Evolutionary conservation across 2,113 vertebrate species (phyloP).

Genomic region (Mixornis gularis): DNA sequence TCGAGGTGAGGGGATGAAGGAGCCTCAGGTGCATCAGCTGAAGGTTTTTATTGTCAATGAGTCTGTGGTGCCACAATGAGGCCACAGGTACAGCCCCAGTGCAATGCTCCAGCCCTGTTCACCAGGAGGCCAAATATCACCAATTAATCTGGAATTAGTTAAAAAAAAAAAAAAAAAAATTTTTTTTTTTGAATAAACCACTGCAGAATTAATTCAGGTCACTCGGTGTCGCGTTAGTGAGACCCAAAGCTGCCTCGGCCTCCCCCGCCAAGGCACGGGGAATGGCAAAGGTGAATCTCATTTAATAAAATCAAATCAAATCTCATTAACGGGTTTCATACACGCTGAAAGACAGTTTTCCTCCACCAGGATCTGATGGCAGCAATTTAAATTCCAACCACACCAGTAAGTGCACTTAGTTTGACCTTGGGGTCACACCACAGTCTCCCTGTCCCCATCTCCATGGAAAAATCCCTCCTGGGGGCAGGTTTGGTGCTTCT

Average conservation of each 20-base stretch:
- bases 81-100: background rate
- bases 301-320: background rate
- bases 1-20: background rate
- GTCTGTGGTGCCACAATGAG: background rate
- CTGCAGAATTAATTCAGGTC: slow-evolving; percentile 5
- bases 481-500: background rate
- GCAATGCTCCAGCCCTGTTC: background rate
- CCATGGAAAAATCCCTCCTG: background rate
- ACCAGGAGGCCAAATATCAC: background rate
- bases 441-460: background rate
- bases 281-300: background rate
- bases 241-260: background rate
- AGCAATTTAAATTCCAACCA: background rate
- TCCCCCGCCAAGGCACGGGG: background rate
- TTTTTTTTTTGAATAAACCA: background rate
- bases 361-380: background rate
- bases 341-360: background rate
- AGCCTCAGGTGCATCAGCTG: background rate
- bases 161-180: background rate
- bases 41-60: slow-evolving; percentile 26
- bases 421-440: background rate
- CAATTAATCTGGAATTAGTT: background rate
- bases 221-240: background rate
- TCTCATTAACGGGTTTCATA: background rate
- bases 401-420: slow-evolving; percentile 2